phyloP scores from a whole-genome alignment of 2,888 invertebrate species.

The Heteropelma amictum region DNA sequence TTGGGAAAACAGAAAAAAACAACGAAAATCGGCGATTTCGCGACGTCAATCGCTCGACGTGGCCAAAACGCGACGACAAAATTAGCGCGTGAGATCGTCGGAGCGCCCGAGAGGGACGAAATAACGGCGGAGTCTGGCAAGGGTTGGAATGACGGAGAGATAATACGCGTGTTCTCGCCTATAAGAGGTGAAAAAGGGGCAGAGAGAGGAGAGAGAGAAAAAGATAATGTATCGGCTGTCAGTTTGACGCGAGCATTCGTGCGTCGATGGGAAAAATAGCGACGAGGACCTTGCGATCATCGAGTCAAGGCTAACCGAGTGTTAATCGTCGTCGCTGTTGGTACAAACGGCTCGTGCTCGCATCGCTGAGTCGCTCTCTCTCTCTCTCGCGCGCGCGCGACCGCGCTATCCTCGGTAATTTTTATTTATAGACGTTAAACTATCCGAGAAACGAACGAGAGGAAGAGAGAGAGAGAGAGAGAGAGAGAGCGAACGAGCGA shows the following conservation, averaged over 20 bases:
- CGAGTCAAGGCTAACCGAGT: slow-evolving; percentile 56
- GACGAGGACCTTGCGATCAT: slow-evolving; percentile 53
- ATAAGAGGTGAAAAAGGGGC: background rate
- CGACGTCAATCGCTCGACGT: background rate
- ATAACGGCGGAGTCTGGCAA: background rate
- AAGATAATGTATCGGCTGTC: slow-evolving; percentile 49
- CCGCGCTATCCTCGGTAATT: background rate
- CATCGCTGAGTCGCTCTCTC: slow-evolving; percentile 21
- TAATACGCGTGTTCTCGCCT: no score
- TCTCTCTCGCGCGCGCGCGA: background rate
- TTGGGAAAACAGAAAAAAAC: background rate
- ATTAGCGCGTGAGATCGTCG: slow-evolving; percentile 7
- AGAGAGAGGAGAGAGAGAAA: background rate
- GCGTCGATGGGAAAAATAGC: slow-evolving; percentile 52
- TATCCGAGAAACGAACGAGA: background rate
- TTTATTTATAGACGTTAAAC: slow-evolving; percentile 43
- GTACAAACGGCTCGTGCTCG: slow-evolving; percentile 37
- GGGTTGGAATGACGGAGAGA: background rate
- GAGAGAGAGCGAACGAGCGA: slow-evolving; percentile 14
- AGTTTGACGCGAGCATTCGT: slow-evolving; percentile 50
- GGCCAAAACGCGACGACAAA: background rate
- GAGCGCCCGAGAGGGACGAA: background rate
- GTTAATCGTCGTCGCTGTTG: slow-evolving; percentile 31
- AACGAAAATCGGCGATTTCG: background rate
- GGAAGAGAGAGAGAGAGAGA: background rate